A percentile compares a stretch with the other conserved stretches of the same genome.
phyloP scores from a whole-genome alignment of 1,140 invertebrate species.

The Cheumatopsyche charites region DNA sequence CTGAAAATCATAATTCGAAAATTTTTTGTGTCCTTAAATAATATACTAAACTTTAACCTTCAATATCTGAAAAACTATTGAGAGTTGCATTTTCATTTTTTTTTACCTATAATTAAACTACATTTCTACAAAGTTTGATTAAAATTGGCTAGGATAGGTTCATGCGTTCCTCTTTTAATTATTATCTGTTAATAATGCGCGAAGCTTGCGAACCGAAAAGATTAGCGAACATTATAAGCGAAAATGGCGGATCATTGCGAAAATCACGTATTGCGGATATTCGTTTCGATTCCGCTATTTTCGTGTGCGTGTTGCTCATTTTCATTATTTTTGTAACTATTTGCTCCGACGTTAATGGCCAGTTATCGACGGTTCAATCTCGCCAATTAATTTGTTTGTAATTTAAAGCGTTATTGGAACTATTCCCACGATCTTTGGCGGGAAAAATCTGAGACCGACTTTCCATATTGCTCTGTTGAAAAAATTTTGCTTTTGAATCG shows the following conservation, averaged over 20 bases:
- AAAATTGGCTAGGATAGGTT: too few relatives aligned
- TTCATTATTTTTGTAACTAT: neutral
- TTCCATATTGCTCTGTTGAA: neutral
- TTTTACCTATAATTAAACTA: too few relatives aligned
- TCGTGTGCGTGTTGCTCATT: neutral
- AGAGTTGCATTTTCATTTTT: too few relatives aligned
- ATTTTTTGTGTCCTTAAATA: too few relatives aligned
- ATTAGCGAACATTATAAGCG: neutral
- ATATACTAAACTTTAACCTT: too few relatives aligned
- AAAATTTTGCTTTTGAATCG: neutral
- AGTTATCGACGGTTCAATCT: slow-evolving; percentile 20
- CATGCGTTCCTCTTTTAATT: too few relatives aligned
- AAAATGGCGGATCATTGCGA: slow-evolving; percentile 3
- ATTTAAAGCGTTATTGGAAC: slow-evolving; percentile 19
- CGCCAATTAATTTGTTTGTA: slow-evolving; percentile 10
- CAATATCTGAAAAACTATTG: too few relatives aligned
- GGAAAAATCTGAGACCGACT: neutral
- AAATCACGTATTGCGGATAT: too few relatives aligned
- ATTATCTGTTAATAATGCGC: too few relatives aligned
- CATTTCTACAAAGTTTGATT: too few relatives aligned
- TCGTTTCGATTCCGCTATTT: neutral
- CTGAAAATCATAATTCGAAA: too few relatives aligned
- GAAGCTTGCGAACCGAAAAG: too few relatives aligned
- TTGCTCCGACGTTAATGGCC: neutral
- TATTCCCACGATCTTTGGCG: neutral